Base-by-base conservation (phyloP, 2,113 vertebrate species). In the Pterophyllum scalare region DNA sequence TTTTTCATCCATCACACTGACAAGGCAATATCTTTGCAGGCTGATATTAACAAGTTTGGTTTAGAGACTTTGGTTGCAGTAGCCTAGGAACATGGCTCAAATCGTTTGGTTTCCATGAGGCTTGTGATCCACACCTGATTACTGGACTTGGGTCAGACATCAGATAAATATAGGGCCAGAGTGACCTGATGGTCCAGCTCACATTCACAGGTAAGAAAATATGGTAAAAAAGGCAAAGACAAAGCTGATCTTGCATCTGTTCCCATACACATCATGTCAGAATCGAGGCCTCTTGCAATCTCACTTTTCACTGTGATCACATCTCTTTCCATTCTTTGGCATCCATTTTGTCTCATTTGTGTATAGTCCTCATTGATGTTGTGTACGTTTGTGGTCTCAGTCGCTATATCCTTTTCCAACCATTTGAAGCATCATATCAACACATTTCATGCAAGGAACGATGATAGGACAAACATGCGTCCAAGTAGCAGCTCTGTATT, bases 81-180 rank as follows among this genome's bases (percentile, higher is more conserved):
- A 24, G 38, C 22, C 13, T 56, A 24, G 19, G 67, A 43, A 81
- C 56, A 19, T 1, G 1, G 13, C 7, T 38, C 82, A n/a, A 85
- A 79, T n/a, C 26, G 35, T 60, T 10, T 17, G 43, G 65, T 38
- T 79, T 84, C 61, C 60, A 52, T 60, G 61, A 26, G 20, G 56
- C 19, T 72, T 26, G n/a, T 59, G 84, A 56, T 62, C 60, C 17
- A 3, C 31, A 60, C 31, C 10, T 60, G 58, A 75, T 59, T 13
- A 67, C 24, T 64, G 60, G 61, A 77, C 58, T 77, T 65, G 43
- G 59, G 76, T 58, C 77, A 81, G 35, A 75, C 1, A 20, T 60
- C 74, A 70, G 52, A 85, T 28, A 78, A 57, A 79, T 24, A 20
- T 70, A 46, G 26, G 26, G 28, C 60, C 58, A 84, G 40, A 43